Base-by-base conservation (phyloP, 2,797 vertebrate genomes). In the Adrianichthys oophorus region DNA sequence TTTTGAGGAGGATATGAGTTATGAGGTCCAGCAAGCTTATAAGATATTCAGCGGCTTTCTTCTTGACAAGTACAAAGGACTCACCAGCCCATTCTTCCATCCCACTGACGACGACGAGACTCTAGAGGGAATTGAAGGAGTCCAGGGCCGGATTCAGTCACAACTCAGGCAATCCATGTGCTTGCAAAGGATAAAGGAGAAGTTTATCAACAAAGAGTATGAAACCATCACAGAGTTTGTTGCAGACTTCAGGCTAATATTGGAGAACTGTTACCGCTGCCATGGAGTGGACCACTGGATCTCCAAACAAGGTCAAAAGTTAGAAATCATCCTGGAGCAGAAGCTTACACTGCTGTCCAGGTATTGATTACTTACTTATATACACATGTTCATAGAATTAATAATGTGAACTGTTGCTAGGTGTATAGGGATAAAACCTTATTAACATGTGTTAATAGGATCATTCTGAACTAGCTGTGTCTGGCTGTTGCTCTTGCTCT, bases 201-300 rank as follows among this genome's bases (percentile, higher is more conserved):
- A 96, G 78, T 98, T 98, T 70, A 70, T 86, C 24, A 79, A 77
- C 37, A 92, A 93, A 45, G 93, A 94, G 72, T 99, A 98, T 49
- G 46, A 81, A 14, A 94, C 91, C 50, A 97, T 98, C 74, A 94
- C 93, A 0, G 95, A 95, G 68, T 98, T 98, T 72, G 96, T 98
- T 63, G 90, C 92, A 3, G 97, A 99, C 85, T 98, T 99, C 88
- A 92, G 96, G 74, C 78, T 92, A 13, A 95, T 99, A 95, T 79
- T 99, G 79, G 96, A 97, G 85, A 93, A 92, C 17, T 98, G 95
- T 76, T 99, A 98, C 69, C 93, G 95, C 54, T 88, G 91, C 69
- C 93, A 96, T 3, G 97, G 97, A 4, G 94, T 98, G 23, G 96
- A 98, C 84, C 96, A 99, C 79, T 99, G 96, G 96, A 89, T 97